These are phyloP conservation scores for Mesocentrotus franciscanus DNA, from an alignment of 53 echinoderm and acorn worm species.

Conservation along the genomic window DNA sequence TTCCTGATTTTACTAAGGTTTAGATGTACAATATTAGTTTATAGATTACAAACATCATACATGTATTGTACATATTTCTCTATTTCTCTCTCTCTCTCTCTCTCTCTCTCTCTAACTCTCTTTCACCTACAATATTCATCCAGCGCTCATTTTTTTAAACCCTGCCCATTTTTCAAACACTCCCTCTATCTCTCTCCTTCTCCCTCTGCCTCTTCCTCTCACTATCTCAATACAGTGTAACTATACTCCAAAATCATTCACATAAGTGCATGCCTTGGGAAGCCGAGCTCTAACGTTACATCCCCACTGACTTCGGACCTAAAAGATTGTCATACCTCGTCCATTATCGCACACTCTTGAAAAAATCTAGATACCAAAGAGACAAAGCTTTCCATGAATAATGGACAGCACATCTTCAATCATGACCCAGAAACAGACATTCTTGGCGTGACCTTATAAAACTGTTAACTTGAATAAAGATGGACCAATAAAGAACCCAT, in stretches of 20 bases:
- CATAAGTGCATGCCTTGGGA: constrained; percentile 43
- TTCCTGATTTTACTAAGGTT: background rate
- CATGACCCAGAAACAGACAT: constrained; percentile 6
- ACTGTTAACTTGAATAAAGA: constrained; percentile 6
- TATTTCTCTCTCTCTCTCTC: background rate
- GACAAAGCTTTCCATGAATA: constrained; percentile 34
- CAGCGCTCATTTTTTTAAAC: background rate
- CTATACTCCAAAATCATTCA: constrained; percentile 47
- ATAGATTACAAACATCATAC: no score
- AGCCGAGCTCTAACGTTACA: constrained; percentile 14
- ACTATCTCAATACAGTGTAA: constrained; percentile 2
- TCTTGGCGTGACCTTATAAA: constrained; percentile 31
- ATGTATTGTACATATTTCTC: background rate
- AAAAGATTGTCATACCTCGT: constrained; percentile 10
- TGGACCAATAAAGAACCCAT: background rate
- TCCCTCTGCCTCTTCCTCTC: background rate
- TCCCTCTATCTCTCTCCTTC: background rate
- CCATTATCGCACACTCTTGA: constrained; percentile 10
- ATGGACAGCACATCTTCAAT: constrained; percentile 27
- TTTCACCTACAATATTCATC: background rate
- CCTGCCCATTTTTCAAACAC: background rate
- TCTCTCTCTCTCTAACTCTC: background rate
- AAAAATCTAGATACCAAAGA: background rate
- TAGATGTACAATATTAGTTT: background rate
- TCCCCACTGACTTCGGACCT: background rate